phyloP scores from a whole-genome alignment of 2,113 vertebrate genomes.

The Helogale parvula region DNA sequence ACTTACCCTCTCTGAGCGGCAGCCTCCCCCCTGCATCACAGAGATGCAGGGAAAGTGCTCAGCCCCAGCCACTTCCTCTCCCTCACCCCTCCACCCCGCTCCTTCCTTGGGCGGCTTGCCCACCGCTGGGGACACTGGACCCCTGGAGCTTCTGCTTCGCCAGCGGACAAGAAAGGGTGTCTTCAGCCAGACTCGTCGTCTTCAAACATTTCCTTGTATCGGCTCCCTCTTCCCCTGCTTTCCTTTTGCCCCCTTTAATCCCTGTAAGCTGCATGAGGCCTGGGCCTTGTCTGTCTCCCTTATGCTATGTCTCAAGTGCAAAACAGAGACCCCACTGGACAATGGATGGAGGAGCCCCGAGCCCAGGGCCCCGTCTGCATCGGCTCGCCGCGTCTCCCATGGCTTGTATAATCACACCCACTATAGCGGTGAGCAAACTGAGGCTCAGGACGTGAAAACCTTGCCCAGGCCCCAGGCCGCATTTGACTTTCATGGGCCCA shows the following conservation, averaged over 20 bases:
- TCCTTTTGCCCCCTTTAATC: background rate
- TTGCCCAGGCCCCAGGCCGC: background rate
- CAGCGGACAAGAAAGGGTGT: background rate
- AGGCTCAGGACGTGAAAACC: background rate
- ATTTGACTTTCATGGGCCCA: accelerated
- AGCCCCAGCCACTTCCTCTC: background rate
- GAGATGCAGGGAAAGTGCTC: accelerated
- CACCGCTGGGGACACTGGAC: background rate
- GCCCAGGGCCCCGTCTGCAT: background rate
- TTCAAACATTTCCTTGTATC: background rate
- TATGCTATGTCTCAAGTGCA: background rate
- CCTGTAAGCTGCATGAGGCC: background rate
- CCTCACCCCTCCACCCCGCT: background rate
- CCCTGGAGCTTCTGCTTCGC: background rate
- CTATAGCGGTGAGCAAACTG: background rate
- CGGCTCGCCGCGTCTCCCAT: accelerated
- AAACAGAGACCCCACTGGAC: background rate
- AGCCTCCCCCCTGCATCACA: background rate
- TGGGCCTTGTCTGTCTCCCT: background rate
- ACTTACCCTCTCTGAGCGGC: background rate
- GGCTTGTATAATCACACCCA: no score
- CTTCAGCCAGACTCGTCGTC: background rate
- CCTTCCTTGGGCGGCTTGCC: background rate
- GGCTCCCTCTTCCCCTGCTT: background rate
- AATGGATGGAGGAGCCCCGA: background rate